Evolutionary conservation across 2,113 vertebrate species (phyloP), one percentile per base, ranked within the genome.

Genomic region (Hassar affinis): DNA sequence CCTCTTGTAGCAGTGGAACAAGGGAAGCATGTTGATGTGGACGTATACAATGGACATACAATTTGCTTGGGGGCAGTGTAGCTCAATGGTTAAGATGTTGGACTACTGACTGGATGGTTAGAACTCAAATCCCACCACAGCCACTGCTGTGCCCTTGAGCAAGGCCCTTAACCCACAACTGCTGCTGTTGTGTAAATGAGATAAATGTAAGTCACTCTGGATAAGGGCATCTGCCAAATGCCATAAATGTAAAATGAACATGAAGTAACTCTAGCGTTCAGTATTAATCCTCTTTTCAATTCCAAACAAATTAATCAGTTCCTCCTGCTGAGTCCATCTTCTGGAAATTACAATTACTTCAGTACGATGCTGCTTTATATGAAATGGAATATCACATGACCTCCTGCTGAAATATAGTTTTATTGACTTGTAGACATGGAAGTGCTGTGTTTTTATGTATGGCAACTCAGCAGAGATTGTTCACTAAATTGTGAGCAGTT

Each of bases 221-320:
- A n/a, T n/a, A n/a, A n/a, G n/a, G n/a, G n/a, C n/a, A n/a, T n/a
- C n/a, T n/a, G n/a, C n/a, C n/a, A n/a, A n/a, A n/a, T n/a, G n/a
- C n/a, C n/a, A n/a, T n/a, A n/a, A n/a, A n/a, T n/a, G n/a, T n/a
- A n/a, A n/a, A n/a, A n/a, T 84, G 17, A 57, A 62, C 59, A 80
- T 64, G 66, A 77, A 83, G 82, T 61, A 77, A 45, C 76, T 69
- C 22, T 79, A 79, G 27, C 42, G 18, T 66, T 78, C 15, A 45
- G 4, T 69, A 51, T 69, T 81, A 47, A 74, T 74, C 49, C n/a
- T 62, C 52, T n/a, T 52, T 72, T 35, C 54, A 66, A 79, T 86
- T 56, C 64, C 30, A 78, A 62, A 64, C 35, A 78, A 72, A 85
- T 71, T 74, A 22, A 85, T 84, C 56, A 76, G 62, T 81, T 81